Conservation (phyloP, 2,113 vertebrate species). For the Anolis sagrei region DNA sequence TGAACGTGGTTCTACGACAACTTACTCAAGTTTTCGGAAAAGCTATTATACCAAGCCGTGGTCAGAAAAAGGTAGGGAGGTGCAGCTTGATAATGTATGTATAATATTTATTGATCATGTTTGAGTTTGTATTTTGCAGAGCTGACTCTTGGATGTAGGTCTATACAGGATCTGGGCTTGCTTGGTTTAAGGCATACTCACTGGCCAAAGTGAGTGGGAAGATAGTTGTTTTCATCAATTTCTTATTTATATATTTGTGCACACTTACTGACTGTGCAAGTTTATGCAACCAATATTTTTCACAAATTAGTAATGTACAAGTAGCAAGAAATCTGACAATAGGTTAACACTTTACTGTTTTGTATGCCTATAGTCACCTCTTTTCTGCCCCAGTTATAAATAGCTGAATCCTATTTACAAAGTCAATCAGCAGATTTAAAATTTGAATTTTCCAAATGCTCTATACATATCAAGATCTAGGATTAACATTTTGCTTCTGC, state of each 20-base stretch:
- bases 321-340: background rate
- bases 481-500: too few relatives aligned
- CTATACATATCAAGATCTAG: too few relatives aligned
- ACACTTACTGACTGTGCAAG: background rate
- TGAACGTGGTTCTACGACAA: conserved; percentile 96
- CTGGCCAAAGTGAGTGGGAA: background rate
- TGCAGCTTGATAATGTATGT: conserved; percentile 15
- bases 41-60: conserved; percentile 90
- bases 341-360: background rate
- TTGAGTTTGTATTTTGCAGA: background rate
- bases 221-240: background rate
- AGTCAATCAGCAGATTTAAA: too few relatives aligned
- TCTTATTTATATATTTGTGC: background rate
- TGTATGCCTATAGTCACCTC: background rate
- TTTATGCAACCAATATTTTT: background rate
- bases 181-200: background rate
- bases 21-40: conserved; percentile 95
- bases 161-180: background rate
- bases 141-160: background rate
- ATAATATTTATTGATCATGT: background rate
- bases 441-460: too few relatives aligned
- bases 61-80: conserved; percentile 92
- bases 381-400: too few relatives aligned
- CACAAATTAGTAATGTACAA: background rate
- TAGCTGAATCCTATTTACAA: too few relatives aligned